Evolutionary conservation across 30 jellyfish, hydroid and myxozoan genomes (phyloP).

Genomic region (Aurelia sp.): DNA sequence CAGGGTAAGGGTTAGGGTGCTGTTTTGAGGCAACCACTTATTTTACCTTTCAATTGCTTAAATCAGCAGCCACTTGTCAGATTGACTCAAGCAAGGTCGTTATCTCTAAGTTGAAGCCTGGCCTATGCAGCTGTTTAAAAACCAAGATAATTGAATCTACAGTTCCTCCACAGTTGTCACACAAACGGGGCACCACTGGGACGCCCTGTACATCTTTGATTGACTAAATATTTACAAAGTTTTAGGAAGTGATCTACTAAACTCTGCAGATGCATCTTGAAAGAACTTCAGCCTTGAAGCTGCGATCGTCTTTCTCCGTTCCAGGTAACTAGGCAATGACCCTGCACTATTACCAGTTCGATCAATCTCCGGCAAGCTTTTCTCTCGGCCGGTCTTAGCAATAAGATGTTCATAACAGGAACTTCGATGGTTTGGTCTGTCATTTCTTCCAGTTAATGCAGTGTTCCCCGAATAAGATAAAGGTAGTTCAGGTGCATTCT

Average conservation of each 20-base stretch:
- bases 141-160: too few relatives aligned
- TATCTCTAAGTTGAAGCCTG: too few relatives aligned
- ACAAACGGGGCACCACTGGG: too few relatives aligned
- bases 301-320: constrained; percentile 15
- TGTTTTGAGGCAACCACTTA: too few relatives aligned
- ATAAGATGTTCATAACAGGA: neutral
- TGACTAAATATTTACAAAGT: too few relatives aligned
- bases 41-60: too few relatives aligned
- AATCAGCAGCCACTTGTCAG: too few relatives aligned
- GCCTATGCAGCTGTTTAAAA: too few relatives aligned
- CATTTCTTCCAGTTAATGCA: neutral
- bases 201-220: too few relatives aligned
- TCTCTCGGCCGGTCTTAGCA: neutral
- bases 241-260: constrained; percentile 31
- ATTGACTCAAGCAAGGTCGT: too few relatives aligned
- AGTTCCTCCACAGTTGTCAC: too few relatives aligned
- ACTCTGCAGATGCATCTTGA: constrained; percentile 6
- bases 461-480: neutral
- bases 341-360: neutral
- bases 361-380: neutral
- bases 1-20: too few relatives aligned
- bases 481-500: constrained; percentile 20
- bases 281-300: neutral
- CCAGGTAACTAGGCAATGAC: constrained; percentile 3
- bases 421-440: neutral